Percentiles rank a stretch among this genome's conserved stretches.
Conservation (phyloP, 2,797 vertebrate genomes). For the Argentina silus region DNA sequence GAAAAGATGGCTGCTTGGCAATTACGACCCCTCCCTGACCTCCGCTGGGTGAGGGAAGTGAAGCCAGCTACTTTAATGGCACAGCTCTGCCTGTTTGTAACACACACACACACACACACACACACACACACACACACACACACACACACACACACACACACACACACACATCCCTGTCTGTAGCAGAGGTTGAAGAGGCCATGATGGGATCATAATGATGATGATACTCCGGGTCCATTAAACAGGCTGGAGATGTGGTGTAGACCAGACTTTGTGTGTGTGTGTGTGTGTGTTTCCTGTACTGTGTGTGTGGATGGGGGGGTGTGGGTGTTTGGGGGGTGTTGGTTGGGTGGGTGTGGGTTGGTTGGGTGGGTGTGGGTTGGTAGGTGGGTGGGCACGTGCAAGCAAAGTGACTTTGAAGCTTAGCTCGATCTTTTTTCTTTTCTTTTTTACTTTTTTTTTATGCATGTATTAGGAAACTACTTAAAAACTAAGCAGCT, state of each 20-base stretch:
- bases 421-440: too few species aligned
- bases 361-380: too few species aligned
- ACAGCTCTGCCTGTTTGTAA: too few species aligned
- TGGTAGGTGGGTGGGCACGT: too few species aligned
- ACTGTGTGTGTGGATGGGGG: conserved; percentile 6
- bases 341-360: background rate
- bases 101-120: too few species aligned
- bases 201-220: background rate
- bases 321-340: background rate
- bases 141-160: background rate
- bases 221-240: background rate
- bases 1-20: too few species aligned
- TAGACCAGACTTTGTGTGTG: conserved; percentile 10
- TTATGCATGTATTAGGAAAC: conserved; percentile 51
- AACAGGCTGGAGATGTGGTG: too few species aligned
- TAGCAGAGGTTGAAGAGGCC: background rate
- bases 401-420: too few species aligned
- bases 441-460: conserved; percentile 39
- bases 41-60: too few species aligned
- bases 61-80: too few species aligned
- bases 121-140: background rate
- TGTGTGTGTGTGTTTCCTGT: conserved; percentile 2
- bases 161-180: background rate
- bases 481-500: conserved; percentile 66
- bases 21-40: too few species aligned